These are phyloP conservation scores for Biston betularia DNA, from an alignment of 2,888 invertebrate species.

Conservation along the genomic window DNA sequence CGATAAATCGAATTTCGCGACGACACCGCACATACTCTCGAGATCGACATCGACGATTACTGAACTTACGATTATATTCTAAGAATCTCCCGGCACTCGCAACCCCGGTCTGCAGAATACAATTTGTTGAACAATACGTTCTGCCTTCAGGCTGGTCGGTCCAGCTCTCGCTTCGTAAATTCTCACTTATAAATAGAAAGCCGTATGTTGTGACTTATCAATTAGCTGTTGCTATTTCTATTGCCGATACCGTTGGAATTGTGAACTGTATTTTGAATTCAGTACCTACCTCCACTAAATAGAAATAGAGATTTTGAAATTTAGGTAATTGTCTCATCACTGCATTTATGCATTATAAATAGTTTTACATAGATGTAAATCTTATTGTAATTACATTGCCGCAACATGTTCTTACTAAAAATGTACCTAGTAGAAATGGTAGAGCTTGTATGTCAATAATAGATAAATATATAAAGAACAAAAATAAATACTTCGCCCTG, in stretches of 20 bases:
- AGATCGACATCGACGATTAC: constrained; percentile 72
- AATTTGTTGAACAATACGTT: constrained; percentile 56
- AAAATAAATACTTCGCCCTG: too few species aligned
- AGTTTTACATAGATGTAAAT: too few species aligned
- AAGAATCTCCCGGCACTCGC: constrained; percentile 55
- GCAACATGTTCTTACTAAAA: too few species aligned
- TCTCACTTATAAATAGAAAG: constrained; percentile 55
- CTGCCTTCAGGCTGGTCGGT: constrained; percentile 47
- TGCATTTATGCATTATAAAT: not conserved
- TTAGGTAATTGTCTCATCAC: not conserved
- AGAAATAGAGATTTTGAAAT: not conserved
- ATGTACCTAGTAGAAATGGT: too few species aligned
- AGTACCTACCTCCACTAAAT: not conserved
- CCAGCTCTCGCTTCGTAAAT: constrained; percentile 52
- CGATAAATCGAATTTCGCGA: constrained; percentile 79
- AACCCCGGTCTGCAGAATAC: constrained; percentile 43
- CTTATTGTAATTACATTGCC: too few species aligned
- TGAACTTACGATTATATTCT: constrained; percentile 66
- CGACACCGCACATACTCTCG: constrained; percentile 65
- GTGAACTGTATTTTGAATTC: constrained; percentile 14
- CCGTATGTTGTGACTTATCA: constrained; percentile 54
- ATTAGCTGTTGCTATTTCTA: constrained; percentile 49
- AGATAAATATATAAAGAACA: too few species aligned
- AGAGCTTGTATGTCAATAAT: too few species aligned
- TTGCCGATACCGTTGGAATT: constrained; percentile 48